phyloP scores from a whole-genome alignment of 2,888 invertebrate species.

The Piscicola geometra region DNA sequence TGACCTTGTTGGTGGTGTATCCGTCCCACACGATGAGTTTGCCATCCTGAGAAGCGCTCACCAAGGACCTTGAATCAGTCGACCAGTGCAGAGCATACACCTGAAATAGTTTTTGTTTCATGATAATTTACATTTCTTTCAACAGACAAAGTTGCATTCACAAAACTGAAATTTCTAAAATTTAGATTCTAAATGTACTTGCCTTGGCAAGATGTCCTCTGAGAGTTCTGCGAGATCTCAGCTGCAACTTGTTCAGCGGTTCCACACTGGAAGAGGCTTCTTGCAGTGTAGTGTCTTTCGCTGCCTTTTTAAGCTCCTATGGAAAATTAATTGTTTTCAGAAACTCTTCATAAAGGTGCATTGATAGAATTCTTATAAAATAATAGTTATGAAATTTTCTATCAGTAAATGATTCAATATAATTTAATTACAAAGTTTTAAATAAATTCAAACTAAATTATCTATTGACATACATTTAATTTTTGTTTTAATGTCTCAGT shows the following conservation, averaged over 20 bases:
- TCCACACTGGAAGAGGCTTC: constrained; percentile 95
- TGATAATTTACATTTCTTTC: too few species aligned
- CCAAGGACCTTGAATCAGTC: constrained; percentile 81
- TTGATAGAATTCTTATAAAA: too few species aligned
- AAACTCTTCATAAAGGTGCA: too few species aligned
- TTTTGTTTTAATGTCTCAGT: constrained; percentile 99
- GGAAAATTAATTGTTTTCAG: too few species aligned
- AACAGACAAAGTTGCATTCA: too few species aligned
- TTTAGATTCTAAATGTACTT: background rate
- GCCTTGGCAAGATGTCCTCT: constrained; percentile 99
- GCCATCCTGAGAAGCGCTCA: constrained; percentile 98
- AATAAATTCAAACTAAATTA: background rate
- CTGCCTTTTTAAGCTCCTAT: constrained; percentile 96
- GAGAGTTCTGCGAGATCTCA: constrained; percentile 96
- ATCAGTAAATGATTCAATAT: too few species aligned
- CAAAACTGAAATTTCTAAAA: background rate
- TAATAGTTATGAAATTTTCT: too few species aligned
- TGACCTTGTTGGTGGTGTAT: constrained; percentile 97
- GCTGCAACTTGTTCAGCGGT: constrained; percentile 97
- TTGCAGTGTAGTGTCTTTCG: constrained; percentile 95
- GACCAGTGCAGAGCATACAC: constrained; percentile 99
- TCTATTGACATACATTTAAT: constrained; percentile 68
- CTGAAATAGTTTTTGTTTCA: background rate
- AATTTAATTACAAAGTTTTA: too few species aligned
- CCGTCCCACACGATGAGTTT: constrained; percentile 99